Evolutionary conservation across 1,140 invertebrate species (phyloP), one percentile per base, ranked within the genome.

Genomic region (Aphidius ervi): DNA sequence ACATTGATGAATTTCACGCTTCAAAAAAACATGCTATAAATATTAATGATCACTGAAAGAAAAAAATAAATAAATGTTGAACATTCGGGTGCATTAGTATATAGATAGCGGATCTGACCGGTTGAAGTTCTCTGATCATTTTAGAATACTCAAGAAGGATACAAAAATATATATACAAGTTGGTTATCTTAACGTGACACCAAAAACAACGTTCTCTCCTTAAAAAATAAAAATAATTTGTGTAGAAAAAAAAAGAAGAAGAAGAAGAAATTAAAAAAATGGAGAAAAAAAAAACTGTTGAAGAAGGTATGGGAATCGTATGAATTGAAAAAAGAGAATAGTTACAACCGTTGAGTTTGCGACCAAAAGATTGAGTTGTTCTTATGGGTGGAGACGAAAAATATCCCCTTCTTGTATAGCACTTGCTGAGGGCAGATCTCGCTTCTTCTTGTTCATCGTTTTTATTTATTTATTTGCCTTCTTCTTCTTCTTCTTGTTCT

Each of bases 171-270:
- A 70, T 68, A 66, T 54, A 67, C 66, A 70, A 70, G 69, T 66
- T 63, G 62, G 67, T 72, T 70, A 73, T 73, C 71, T 69, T 67
- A 73, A 71, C 67, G 63, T 63, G 64, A 55, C 62, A 70, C 64
- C 63, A 65, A 57, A 66, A 65, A 68, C 63, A 31, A 41, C 50
- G n/a, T 31, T 54, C n/a, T 46, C 31, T 7, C 16, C 59, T 58
- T 59, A 54, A 65, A 66, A 56, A 62, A 52, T 42, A 45, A 50
- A 42, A 43, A 9, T 10, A 3, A 23, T 43, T 31, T 37, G 5
- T 57, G 48, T 42, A 39, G 58, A 53, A 57, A 48, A 46, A 58
- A 59, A 46, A 42, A 48, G n/a, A n/a, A n/a, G n/a, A n/a, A n/a
- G n/a, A n/a, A n/a, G n/a, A n/a, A n/a, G n/a, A n/a, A n/a, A n/a